These are phyloP conservation scores for Melanotus villosus DNA, from an alignment of 2,888 invertebrate genomes.

Conservation along the genomic window DNA sequence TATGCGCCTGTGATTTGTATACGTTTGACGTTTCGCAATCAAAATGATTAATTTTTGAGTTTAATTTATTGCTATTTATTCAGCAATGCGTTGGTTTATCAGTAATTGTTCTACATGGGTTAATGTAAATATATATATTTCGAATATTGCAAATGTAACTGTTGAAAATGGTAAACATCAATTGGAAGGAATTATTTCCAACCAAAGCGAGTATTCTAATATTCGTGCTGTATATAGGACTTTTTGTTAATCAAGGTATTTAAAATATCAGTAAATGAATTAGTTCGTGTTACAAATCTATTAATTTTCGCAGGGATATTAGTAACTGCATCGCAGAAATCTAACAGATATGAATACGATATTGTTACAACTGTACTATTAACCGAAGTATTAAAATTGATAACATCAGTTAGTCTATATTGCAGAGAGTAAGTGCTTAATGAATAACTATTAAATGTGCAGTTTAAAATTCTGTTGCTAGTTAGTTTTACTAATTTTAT, in stretches of 20 bases:
- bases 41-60: too few relatives aligned
- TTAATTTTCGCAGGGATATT: constrained; percentile 79
- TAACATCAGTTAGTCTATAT: constrained; percentile 81
- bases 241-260: constrained; percentile 96
- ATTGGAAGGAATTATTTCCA: constrained; percentile 79
- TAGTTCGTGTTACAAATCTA: not conserved
- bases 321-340: constrained; percentile 90
- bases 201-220: constrained; percentile 84
- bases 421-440: constrained; percentile 74
- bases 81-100: not conserved
- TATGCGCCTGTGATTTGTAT: too few relatives aligned
- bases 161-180: constrained; percentile 22
- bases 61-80: not conserved
- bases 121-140: not conserved
- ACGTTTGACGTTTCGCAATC: too few relatives aligned
- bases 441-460: not conserved
- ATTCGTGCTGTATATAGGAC: constrained; percentile 87
- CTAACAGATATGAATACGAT: constrained; percentile 89
- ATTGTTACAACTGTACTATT: constrained; percentile 90
- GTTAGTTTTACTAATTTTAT: too few relatives aligned
- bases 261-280: constrained; percentile 52
- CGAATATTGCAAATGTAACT: too few relatives aligned
- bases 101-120: not conserved
- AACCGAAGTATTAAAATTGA: constrained; percentile 88
- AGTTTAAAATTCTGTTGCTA: constrained; percentile 6